Evolutionary conservation across 1,140 invertebrate species (phyloP), one percentile per base, ranked within the genome.

Genomic region (Araneus ventricosus): DNA sequence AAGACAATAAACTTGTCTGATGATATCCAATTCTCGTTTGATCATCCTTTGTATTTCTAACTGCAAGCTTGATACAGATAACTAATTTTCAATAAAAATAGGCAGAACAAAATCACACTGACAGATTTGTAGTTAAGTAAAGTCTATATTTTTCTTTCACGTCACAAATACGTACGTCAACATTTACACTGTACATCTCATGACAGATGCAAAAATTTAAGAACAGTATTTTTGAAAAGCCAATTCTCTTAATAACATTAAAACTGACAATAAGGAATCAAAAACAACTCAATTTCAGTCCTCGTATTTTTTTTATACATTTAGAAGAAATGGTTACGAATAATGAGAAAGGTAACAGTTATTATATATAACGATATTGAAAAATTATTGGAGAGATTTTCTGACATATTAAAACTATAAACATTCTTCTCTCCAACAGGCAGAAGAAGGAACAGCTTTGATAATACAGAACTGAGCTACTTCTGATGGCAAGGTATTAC

Each of bases 61-160:
- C 17, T 52, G 2, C 20, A 37, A n/a, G 30, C 22, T 17, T 34
- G 39, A 39, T 22, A 30, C 22, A 52, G 8, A 57, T 84, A 5
- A 20, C 8, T 3, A 45, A 45, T 27, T 52, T 59, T 39, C 59
- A 87, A 37, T 88, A 67, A 88, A 87, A 27, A 37, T 1, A 79
- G 57, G 41, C 63, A 90, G 70, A 90, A 90, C 70, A 93, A 93
- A 93, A n/a, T 87, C 27, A 92, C 84, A 92, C 84, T 57, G 84
- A 93, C 91, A 88, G 89, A 52, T 22, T 41, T 37, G 34, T 93
- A 93, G 86, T 93, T 89, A 93, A 93, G 86, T 93, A 93, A 93
- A 93, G 86, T 93, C 92, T 93, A 93, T 93, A 93, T 93, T 93
- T 80, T 93, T 93, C 79, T 93, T 93, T 93, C 87, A 93, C 92